phyloP scores from a whole-genome alignment of 2,888 invertebrate species.

The Marronus borbonicus region DNA sequence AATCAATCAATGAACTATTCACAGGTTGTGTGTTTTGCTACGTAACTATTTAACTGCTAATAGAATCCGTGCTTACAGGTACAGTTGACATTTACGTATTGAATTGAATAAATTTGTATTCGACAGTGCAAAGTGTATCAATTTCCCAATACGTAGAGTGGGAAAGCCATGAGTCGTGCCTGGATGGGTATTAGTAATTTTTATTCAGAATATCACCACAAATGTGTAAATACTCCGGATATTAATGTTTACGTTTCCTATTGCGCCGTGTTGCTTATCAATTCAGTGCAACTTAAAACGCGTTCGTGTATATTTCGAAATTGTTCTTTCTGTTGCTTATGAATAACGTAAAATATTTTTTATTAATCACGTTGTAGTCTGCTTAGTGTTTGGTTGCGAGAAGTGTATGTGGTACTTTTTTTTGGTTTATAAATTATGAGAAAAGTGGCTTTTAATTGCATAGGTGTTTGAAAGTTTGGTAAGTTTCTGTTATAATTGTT shows the following conservation, averaged over 20 bases:
- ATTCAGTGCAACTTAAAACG: not conserved
- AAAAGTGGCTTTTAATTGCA: not conserved
- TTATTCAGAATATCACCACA: conserved; percentile 27
- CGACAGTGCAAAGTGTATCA: too few species aligned
- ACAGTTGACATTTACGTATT: too few species aligned
- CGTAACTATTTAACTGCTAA: too few species aligned
- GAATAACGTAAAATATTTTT: not conserved
- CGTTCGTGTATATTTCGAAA: conserved; percentile 11
- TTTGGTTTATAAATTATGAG: not conserved
- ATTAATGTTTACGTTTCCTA: conserved; percentile 46
- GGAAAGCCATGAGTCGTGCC: conserved; percentile 29
- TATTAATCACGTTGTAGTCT: not conserved
- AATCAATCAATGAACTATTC: too few species aligned
- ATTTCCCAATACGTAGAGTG: not conserved
- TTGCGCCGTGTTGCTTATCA: conserved; percentile 25
- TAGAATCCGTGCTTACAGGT: too few species aligned
- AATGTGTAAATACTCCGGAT: conserved; percentile 40
- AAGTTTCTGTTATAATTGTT: not conserved
- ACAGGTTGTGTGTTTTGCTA: too few species aligned
- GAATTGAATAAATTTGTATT: too few species aligned
- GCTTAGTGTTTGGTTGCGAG: not conserved
- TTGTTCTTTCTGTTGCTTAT: not conserved
- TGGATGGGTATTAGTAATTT: conserved; percentile 26
- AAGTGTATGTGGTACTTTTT: too few species aligned
- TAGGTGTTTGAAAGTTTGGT: not conserved